A percentile compares a stretch with the other conserved stretches of the same genome.
phyloP scores from a whole-genome alignment of 2,888 invertebrate genomes.

The Punctoribates punctum region DNA sequence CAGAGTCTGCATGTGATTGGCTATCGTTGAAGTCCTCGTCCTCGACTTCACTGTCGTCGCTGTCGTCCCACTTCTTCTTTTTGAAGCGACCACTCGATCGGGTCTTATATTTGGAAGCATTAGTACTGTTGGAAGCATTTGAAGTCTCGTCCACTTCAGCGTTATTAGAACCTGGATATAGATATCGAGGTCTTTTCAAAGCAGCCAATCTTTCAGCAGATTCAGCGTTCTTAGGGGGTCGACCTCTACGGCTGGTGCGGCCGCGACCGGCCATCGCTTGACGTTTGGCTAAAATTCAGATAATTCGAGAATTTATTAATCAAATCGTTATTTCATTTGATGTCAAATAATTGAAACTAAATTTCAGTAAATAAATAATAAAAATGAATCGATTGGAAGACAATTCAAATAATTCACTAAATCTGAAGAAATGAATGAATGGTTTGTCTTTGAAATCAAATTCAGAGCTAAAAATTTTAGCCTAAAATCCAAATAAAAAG shows the following conservation, averaged over 20 bases:
- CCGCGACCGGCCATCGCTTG: constrained; percentile 16
- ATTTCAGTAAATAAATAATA: not conserved
- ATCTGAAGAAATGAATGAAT: not conserved
- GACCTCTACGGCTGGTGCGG: constrained; percentile 32
- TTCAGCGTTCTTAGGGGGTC: constrained; percentile 42
- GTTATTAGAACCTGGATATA: constrained; percentile 38
- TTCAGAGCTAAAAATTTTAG: too few species aligned
- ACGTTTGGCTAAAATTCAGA: not conserved
- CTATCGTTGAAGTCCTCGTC: constrained; percentile 45
- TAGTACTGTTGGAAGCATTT: constrained; percentile 27
- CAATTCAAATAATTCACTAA: not conserved
- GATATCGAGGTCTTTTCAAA: constrained; percentile 37
- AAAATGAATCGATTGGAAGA: not conserved
- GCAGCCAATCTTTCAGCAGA: constrained; percentile 39
- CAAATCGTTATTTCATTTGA: too few species aligned
- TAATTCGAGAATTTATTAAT: too few species aligned
- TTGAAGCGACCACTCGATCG: constrained; percentile 16
- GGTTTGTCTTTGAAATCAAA: not conserved
- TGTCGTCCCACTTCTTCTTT: constrained; percentile 26
- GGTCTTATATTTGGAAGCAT: constrained; percentile 25
- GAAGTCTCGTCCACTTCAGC: constrained; percentile 24
- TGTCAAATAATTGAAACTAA: not conserved
- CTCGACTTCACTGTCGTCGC: constrained; percentile 45
- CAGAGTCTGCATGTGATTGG: constrained; percentile 45
- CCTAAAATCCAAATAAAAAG: not conserved